Percentiles rank a stretch among this genome's conserved stretches.
Conservation (phyloP, 2,888 invertebrate species). For the Drosophila borborema region DNA sequence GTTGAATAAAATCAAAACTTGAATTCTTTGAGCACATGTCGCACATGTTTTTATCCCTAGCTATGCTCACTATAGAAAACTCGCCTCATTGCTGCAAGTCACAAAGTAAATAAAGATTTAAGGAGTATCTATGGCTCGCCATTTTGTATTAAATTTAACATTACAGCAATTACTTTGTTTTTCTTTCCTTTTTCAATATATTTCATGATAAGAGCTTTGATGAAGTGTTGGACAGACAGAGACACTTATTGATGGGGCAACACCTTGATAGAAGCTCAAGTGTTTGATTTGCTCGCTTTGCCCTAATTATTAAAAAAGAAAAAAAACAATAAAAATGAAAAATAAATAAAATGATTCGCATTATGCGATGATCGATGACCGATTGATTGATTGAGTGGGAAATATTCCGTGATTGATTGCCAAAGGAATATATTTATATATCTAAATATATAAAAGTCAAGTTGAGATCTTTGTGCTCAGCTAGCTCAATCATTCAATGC, state of each 20-base stretch:
- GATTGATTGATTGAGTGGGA: conserved; percentile 26
- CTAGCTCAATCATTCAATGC: not conserved
- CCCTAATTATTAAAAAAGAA: conserved; percentile 25
- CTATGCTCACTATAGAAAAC: no score
- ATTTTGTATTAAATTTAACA: not conserved
- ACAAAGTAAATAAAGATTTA: not conserved
- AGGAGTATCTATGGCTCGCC: not conserved
- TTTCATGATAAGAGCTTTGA: conserved; percentile 56
- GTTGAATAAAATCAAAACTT: no score
- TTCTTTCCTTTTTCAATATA: not conserved
- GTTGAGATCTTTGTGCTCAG: not conserved
- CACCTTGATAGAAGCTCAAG: conserved; percentile 39
- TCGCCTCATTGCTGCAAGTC: no score
- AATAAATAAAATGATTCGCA: not conserved
- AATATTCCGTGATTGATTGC: not conserved
- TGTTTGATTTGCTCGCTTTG: conserved; percentile 31
- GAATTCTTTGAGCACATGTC: no score
- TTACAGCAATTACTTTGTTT: not conserved
- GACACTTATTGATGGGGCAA: conserved; percentile 67
- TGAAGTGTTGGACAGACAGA: conserved; percentile 52
- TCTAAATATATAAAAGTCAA: not conserved
- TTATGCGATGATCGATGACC: conserved; percentile 45
- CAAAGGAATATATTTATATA: not conserved
- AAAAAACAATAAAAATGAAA: conserved; percentile 1
- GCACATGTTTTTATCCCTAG: no score